These are phyloP conservation scores for Cheilosia variabilis DNA, from an alignment of 2,888 invertebrate species.

Conservation along the genomic window DNA sequence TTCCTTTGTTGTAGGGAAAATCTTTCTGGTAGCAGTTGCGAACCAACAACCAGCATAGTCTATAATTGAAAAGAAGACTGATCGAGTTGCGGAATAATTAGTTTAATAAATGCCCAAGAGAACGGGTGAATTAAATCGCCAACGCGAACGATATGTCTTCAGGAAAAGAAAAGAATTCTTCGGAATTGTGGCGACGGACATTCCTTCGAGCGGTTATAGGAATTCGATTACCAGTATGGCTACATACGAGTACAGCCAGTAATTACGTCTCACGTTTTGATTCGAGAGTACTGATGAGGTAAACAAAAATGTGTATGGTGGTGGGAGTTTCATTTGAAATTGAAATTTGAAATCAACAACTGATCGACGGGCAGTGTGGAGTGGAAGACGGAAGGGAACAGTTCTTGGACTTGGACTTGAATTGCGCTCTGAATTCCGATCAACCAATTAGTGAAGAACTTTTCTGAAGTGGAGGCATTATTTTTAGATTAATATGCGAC, in stretches of 20 bases:
- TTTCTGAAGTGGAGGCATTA: background rate
- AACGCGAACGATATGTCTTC: slow-evolving; percentile 4
- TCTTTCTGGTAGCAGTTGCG: background rate
- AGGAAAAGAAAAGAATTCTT: slow-evolving; percentile 19
- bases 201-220: background rate
- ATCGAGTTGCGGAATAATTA: slow-evolving; percentile 34
- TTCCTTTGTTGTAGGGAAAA: background rate
- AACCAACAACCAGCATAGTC: background rate
- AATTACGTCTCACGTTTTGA: slow-evolving; percentile 12
- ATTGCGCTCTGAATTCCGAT: background rate
- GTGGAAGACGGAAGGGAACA: background rate
- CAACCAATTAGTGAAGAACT: slow-evolving; percentile 14
- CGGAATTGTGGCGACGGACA: slow-evolving; percentile 2
- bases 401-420: background rate
- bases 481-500: background rate
- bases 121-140: slow-evolving; percentile 4
- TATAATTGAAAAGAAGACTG: slow-evolving; percentile 34
- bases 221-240: slow-evolving; percentile 4
- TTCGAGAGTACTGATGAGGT: slow-evolving; percentile 28
- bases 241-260: slow-evolving; percentile 3
- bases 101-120: slow-evolving; percentile 25
- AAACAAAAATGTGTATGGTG: background rate
- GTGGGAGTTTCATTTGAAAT: slow-evolving; percentile 58
- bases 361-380: background rate
- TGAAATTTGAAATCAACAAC: slow-evolving; percentile 51